Base-by-base conservation (phyloP, 2,888 invertebrate species). In the Synanthedon tipuliformis region DNA sequence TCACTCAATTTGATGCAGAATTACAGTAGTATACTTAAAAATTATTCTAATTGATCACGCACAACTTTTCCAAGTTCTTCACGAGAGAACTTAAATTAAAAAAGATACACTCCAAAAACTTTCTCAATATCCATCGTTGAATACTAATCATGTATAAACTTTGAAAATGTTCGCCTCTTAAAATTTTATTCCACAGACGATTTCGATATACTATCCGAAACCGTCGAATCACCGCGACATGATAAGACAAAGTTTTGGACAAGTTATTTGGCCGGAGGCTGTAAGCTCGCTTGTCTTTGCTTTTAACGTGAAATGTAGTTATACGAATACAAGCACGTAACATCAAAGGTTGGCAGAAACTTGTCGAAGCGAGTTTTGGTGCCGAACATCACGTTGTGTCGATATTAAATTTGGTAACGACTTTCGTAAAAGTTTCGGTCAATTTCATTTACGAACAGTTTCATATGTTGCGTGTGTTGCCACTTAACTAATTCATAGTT, bases 291-390 rank as follows among this genome's bases (percentile, higher is more conserved):
- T 61, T 65, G 67, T 71, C 71, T 69, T 66, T 71, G 68, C 71
- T 68, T 65, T 68, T 59, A 64, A 58, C 62, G 60, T 57, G 68
- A 18, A 75, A 76, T 65, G 68, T 65, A 61, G 71, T 75, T 77
- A 72, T 65, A 57, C 34, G 34, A 34, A 34, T 64, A 53, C 54
- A 62, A 60, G 63, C 59, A 59, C 49, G 49, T 49, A 67, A 69
- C 68, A 71, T 72, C 69, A 67, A 59, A 66, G 63, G 62, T 56
- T 57, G 52, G 54, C 34, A 58, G 34, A 52, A 45, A n/a, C 45
- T 15, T 15, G n/a, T 45, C 45, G 59, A 73, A 67, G 65, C 61
- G 62, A 62, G 64, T 65, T 63, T 56, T 58, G 50, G 55, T 51
- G 4, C 23, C 23, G 34, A 34, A 34, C 34, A 34, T 34, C 34